A percentile compares a stretch with the other conserved stretches of the same genome.
Evolutionary conservation across 64 coral and sea anemone genomes (phyloP).

Genomic region (Stichodactyla helianthus): DNA sequence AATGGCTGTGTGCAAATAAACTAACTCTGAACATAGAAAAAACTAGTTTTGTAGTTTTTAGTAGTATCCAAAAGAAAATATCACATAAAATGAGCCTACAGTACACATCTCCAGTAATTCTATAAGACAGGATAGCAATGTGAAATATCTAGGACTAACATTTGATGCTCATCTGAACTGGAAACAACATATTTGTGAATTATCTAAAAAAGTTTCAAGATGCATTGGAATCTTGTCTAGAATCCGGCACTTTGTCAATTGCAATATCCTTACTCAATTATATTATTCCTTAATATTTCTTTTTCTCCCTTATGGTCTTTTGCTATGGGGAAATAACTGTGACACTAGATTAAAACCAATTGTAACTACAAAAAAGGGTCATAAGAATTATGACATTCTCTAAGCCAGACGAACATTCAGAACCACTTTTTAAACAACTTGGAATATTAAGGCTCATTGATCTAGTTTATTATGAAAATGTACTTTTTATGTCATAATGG

Average conservation of each 20-base stretch:
- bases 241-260: slow-evolving; percentile 5
- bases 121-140: neutral
- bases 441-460: slow-evolving; percentile 40
- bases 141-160: slow-evolving; percentile 28
- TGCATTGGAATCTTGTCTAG: neutral
- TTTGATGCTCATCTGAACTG: slow-evolving; percentile 3
- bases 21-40: no score
- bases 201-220: neutral
- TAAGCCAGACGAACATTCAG: slow-evolving; percentile 30
- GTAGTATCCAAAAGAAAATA: no score
- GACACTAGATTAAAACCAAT: slow-evolving; percentile 5
- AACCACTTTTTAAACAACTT: slow-evolving; percentile 32
- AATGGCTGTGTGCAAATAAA: no score
- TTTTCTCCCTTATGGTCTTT: slow-evolving; percentile 14
- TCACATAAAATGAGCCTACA: neutral
- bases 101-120: neutral
- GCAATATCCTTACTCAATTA: slow-evolving; percentile 21
- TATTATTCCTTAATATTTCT: slow-evolving; percentile 17
- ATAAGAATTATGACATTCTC: slow-evolving; percentile 21
- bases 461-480: slow-evolving; percentile 35
- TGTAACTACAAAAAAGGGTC: slow-evolving; percentile 10
- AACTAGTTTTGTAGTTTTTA: no score
- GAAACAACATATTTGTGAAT: neutral
- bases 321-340: slow-evolving; percentile 13
- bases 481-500: slow-evolving; percentile 34